Percentiles rank a stretch among this genome's conserved stretches.
phyloP scores from a whole-genome alignment of 2,797 vertebrate genomes.

The Gila robusta region DNA sequence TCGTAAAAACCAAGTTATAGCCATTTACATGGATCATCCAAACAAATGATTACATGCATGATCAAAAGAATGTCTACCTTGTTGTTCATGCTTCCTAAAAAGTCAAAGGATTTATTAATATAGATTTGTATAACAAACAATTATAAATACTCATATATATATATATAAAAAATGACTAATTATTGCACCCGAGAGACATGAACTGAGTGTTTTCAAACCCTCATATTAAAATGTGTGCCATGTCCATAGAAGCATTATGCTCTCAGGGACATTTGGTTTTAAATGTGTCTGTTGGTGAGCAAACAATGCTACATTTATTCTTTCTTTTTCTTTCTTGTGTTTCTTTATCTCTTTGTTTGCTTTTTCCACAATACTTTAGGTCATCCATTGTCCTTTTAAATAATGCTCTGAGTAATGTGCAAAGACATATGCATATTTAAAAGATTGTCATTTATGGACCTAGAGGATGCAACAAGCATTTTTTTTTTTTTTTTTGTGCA shows the following conservation, averaged over 20 bases:
- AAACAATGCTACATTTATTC: neutral
- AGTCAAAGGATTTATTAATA: conserved; percentile 27
- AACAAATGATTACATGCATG: conserved; percentile 8
- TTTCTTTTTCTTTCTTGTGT: neutral
- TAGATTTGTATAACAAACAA: conserved; percentile 24
- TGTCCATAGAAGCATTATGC: conserved; percentile 25
- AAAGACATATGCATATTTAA: neutral
- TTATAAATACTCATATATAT: neutral
- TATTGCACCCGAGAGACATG: conserved; percentile 8
- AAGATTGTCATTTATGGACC: neutral
- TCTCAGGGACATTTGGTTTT: conserved; percentile 10
- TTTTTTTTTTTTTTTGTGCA: neutral
- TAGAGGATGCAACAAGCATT: neutral
- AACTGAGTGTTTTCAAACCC: conserved; percentile 23
- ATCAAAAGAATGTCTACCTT: conserved; percentile 15
- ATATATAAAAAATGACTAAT: neutral
- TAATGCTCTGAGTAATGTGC: conserved; percentile 16
- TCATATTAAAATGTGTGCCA: conserved; percentile 39
- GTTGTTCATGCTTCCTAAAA: conserved; percentile 4
- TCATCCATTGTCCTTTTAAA: neutral
- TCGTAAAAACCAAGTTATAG: neutral
- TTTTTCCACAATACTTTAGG: conserved; percentile 1
- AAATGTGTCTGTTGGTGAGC: conserved; percentile 21
- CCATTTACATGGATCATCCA: neutral
- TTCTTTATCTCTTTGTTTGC: neutral